These are phyloP conservation scores for Chrysotoxum bicinctum DNA, from an alignment of 2,888 invertebrate species.

Conservation along the genomic window DNA sequence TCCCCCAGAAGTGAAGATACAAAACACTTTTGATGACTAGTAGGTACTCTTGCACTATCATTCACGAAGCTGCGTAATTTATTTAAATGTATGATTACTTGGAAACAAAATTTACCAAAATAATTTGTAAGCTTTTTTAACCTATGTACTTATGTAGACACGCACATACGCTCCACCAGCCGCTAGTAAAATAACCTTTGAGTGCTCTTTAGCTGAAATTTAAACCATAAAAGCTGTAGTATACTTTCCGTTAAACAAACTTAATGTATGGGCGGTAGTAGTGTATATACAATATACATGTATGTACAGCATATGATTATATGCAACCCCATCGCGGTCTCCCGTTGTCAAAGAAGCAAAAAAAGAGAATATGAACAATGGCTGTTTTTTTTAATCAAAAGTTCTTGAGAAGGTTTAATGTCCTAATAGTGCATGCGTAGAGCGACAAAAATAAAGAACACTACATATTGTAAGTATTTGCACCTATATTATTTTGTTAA, in stretches of 20 bases:
- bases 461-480: neutral
- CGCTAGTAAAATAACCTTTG: neutral
- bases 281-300: constrained; percentile 6
- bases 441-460: neutral
- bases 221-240: constrained; percentile 25
- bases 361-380: constrained; percentile 34
- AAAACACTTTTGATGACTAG: too few species aligned
- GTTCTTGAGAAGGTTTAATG: constrained; percentile 57
- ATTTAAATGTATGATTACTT: too few species aligned
- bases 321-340: neutral
- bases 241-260: neutral
- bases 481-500: neutral
- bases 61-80: too few species aligned
- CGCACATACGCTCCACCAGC: neutral
- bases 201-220: constrained; percentile 34
- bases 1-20: too few species aligned
- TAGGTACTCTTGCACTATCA: too few species aligned
- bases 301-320: too few species aligned
- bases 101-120: too few species aligned
- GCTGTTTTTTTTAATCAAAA: neutral
- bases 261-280: neutral
- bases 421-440: constrained; percentile 52
- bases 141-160: too few species aligned
- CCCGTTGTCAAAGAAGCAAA: constrained; percentile 31
- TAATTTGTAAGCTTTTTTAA: too few species aligned